phyloP scores from a whole-genome alignment of 1,140 invertebrate species.

The Lanistes nyassanus region DNA sequence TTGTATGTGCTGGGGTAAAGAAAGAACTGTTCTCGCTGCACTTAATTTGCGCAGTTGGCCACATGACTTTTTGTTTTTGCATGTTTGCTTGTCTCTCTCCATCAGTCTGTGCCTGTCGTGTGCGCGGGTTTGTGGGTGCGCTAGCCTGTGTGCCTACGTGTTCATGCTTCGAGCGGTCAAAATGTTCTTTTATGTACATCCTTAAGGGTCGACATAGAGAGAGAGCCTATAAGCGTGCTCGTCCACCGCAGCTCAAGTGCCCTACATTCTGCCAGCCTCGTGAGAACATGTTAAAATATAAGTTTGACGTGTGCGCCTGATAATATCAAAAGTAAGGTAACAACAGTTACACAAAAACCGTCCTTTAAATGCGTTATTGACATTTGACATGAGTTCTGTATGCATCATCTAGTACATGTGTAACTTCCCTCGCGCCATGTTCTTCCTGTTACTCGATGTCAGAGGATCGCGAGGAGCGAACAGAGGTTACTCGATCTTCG shows the following conservation, averaged over 20 bases:
- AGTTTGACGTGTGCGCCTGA: not conserved
- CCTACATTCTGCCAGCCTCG: too few relatives aligned
- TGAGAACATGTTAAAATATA: slow-evolving; percentile 10
- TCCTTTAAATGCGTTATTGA: too few relatives aligned
- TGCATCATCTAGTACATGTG: too few relatives aligned
- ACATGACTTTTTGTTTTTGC: too few relatives aligned
- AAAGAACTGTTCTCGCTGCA: too few relatives aligned
- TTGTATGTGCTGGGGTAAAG: too few relatives aligned
- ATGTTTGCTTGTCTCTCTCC: slow-evolving; percentile 6
- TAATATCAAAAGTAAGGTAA: slow-evolving; percentile 5
- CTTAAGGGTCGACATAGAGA: not conserved
- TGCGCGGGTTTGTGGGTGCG: slow-evolving; percentile 6
- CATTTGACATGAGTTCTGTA: too few relatives aligned
- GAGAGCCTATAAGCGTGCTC: not conserved
- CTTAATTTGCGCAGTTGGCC: too few relatives aligned
- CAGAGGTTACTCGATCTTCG: not conserved
- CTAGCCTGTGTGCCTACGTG: not conserved
- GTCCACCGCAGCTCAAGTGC: not conserved
- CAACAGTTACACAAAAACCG: too few relatives aligned
- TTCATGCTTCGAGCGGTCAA: not conserved
- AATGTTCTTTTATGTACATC: not conserved
- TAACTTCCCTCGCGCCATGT: too few relatives aligned
- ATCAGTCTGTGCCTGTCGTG: slow-evolving; percentile 11
- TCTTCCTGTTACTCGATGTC: not conserved
- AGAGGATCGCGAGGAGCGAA: slow-evolving; percentile 7